Evolutionary conservation across 2,888 invertebrate species (phyloP).

Genomic region (Habrosyne pyritoides): DNA sequence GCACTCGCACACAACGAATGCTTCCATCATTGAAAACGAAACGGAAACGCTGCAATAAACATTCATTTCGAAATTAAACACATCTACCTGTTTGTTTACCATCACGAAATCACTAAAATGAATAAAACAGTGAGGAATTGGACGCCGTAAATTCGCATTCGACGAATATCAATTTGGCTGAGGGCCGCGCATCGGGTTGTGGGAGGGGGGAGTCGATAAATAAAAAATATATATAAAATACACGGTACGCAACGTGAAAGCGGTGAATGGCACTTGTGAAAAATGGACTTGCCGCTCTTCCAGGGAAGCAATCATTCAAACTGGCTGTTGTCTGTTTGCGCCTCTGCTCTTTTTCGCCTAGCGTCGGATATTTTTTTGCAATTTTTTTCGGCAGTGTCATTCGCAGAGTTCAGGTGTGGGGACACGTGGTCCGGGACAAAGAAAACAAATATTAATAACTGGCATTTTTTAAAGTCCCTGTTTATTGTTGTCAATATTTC

Average conservation of each 20-base stretch:
- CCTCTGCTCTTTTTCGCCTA: slow-evolving; percentile 79
- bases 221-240: slow-evolving; percentile 77
- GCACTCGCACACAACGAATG: slow-evolving; percentile 35
- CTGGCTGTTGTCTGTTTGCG: slow-evolving; percentile 82
- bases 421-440: slow-evolving; percentile 81
- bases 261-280: slow-evolving; percentile 84
- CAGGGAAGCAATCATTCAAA: slow-evolving; percentile 84
- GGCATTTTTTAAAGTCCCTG: slow-evolving; percentile 81
- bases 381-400: slow-evolving; percentile 78
- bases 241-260: slow-evolving; percentile 78
- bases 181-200: slow-evolving; percentile 49
- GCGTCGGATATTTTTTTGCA: slow-evolving; percentile 66
- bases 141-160: slow-evolving; percentile 74
- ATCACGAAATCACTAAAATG: slow-evolving; percentile 80
- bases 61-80: slow-evolving; percentile 83
- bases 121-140: slow-evolving; percentile 81
- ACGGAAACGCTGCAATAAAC: slow-evolving; percentile 79
- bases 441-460: slow-evolving; percentile 82
- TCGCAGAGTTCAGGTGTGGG: slow-evolving; percentile 80
- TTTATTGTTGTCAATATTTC: slow-evolving; percentile 83
- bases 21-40: slow-evolving; percentile 64
- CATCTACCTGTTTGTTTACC: slow-evolving; percentile 81
- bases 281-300: slow-evolving; percentile 84
- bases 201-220: slow-evolving; percentile 68
- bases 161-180: slow-evolving; percentile 79